Evolutionary conservation across 2,888 invertebrate species (phyloP), one percentile per base, ranked within the genome.

Genomic region (Antheraea yamamai): DNA sequence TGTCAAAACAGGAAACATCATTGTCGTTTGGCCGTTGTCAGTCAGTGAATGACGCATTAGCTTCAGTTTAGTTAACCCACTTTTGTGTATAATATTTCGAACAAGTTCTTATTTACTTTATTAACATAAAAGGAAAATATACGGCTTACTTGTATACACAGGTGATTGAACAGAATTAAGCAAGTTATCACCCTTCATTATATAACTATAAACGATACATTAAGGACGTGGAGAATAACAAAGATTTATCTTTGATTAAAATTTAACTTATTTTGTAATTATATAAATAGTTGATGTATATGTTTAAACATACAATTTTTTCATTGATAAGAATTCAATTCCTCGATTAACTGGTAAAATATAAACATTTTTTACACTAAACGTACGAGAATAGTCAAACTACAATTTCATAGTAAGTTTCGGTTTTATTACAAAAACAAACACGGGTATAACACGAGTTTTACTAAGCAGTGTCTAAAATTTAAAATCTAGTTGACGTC

Each of bases 1-100:
- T 79, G 75, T 76, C 77, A 78, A 79, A 79, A 83, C 90, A 89
- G 91, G 90, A 90, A 90, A 85, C 83, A 77, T 75, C 83, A 79
- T 79, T 81, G 82, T 79, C 81, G 80, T 78, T 83, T 82, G 80
- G 79, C 88, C 84, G 87, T 84, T 77, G 77, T 78, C 80, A 77
- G 79, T 74, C 75, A 79, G 76, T 83, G 87, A 89, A 81, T 87
- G 87, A 88, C 81, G 82, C 82, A 75, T 79, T 79, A 78, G 79
- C 76, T 80, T 85, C 86, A 84, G 84, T 83, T 85, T 84, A 81
- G 82, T 83, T 85, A 85, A 82, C 85, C 88, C 80, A 87, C 83
- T 87, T 86, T 72, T 66, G 23, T 61, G 8, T 20, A 58, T 58
- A 26, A 26, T 14, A 12, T 26, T 26, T 64, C 16, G 26, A 23